phyloP scores from a whole-genome alignment of 2,888 invertebrate species.

The Cryptus viduatorius region DNA sequence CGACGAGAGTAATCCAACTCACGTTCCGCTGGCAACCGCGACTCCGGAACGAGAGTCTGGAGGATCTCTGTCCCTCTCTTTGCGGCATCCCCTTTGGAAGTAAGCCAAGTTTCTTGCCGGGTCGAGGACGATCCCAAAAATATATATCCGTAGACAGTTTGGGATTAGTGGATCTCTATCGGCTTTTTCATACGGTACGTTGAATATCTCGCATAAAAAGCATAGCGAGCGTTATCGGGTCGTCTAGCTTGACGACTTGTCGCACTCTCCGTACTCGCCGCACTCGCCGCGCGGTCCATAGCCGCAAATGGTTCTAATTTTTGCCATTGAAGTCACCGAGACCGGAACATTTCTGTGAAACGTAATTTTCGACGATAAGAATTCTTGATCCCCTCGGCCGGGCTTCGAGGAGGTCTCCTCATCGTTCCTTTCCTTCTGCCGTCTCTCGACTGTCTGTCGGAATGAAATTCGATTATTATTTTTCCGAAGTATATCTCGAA shows the following conservation, averaged over 20 bases:
- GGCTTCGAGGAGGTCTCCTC: background rate
- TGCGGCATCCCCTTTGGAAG: constrained; percentile 73
- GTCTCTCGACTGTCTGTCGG: background rate
- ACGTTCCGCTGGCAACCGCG: constrained; percentile 47
- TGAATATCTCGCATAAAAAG: constrained; percentile 33
- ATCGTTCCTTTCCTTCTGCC: background rate
- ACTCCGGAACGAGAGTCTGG: constrained; percentile 32
- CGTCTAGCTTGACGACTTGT: constrained; percentile 28
- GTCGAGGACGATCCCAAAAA: constrained; percentile 73
- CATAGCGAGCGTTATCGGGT: constrained; percentile 14
- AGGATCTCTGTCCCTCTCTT: constrained; percentile 16
- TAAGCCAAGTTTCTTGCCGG: constrained; percentile 79
- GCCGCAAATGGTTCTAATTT: constrained; percentile 55
- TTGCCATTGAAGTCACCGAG: constrained; percentile 43
- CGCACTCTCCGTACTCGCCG: constrained; percentile 30
- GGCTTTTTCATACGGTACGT: constrained; percentile 68
- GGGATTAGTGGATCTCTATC: constrained; percentile 76
- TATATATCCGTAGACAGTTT: constrained; percentile 73
- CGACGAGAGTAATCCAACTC: constrained; percentile 50
- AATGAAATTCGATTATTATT: constrained; percentile 14
- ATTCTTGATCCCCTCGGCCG: background rate
- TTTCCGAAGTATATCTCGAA: background rate
- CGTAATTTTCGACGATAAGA: background rate
- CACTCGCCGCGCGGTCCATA: constrained; percentile 13
- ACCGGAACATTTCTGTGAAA: constrained; percentile 1